Base-by-base conservation (phyloP, 2,113 vertebrate genomes). In the Lasiurus borealis region DNA sequence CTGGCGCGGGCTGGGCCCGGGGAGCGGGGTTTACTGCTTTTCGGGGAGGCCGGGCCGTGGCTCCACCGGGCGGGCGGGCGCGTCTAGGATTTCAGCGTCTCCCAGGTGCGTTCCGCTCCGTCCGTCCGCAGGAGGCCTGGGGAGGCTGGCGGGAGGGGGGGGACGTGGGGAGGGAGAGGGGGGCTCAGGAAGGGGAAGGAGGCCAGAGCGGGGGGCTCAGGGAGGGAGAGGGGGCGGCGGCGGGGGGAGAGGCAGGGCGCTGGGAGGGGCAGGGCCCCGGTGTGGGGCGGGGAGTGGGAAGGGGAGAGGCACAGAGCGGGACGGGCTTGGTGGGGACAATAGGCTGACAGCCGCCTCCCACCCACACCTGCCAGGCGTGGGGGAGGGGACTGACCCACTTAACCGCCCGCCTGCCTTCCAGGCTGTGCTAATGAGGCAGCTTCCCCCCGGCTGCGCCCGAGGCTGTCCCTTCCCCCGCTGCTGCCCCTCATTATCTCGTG, bases 51-150 rank as follows among this genome's bases (percentile, higher is more conserved):
- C 40, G 40, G 48, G 48, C 48, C 12, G 8, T 1, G 48, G 48
- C 48, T 48, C 48, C 40, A 40, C 40, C 40, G 40, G 40, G 40
- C 40, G 48, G 48, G 92, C 48, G 85, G 94, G 82, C 13, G 93
- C 93, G 95, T 95, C 96, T 97, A 97, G 93, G 90, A 92, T 97
- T 97, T 97, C 97, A 97, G 90, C 97, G 93, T 95, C 95, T 96
- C 97, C 97, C 40, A 97, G 97, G 97, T 97, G 97, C 96, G 40
- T 5, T 40, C 3, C 40, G 40, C 40, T 40, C 40, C 40, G 40
- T 40, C 40, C 40, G 40, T 40, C 40, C 40, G 40, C 40, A 40
- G 72, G 93, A 64, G 83, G 96, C 95, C 94, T 91, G 31, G 97
- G 95, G 93, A 97, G 94, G 95, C 93, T 91, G 96, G 85, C 84